A percentile compares a stretch with the other conserved stretches of the same genome.
phyloP scores from a whole-genome alignment of 2,113 vertebrate species.

The Panthera tigris region DNA sequence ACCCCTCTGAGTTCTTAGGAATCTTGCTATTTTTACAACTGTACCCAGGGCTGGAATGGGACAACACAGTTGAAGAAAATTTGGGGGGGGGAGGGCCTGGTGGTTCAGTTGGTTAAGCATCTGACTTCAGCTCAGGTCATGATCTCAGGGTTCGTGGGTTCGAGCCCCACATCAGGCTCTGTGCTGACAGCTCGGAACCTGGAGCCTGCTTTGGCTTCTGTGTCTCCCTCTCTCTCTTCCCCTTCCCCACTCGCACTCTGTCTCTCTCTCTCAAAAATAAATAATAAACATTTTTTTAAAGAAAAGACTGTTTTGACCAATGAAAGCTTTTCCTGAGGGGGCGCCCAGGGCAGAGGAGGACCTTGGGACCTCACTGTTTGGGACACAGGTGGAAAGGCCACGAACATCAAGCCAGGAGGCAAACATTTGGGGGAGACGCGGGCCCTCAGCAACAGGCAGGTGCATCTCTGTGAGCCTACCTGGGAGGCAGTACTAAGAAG shows the following conservation, averaged over 20 bases:
- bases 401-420: not conserved
- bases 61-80: not conserved
- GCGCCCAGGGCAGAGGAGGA: not conserved
- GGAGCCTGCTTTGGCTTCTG: too few species aligned
- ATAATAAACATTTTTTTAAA: too few species aligned
- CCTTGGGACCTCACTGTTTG: rapidly evolving
- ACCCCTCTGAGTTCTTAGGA: not conserved
- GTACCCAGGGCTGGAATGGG: not conserved
- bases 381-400: not conserved
- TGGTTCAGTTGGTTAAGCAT: too few species aligned
- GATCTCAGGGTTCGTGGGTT: too few species aligned
- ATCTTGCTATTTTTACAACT: not conserved
- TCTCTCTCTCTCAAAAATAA: too few species aligned
- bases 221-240: too few species aligned
- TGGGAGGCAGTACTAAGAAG: not conserved
- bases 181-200: too few species aligned
- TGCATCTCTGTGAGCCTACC: not conserved
- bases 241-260: too few species aligned
- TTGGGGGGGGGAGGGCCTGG: too few species aligned
- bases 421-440: not conserved
- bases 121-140: too few species aligned
- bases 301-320: not conserved
- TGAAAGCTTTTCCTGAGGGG: not conserved
- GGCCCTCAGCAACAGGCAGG: rapidly evolving
- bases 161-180: too few species aligned